Evolutionary conservation across 2,113 vertebrate species (phyloP).

Genomic region (Grus americana): DNA sequence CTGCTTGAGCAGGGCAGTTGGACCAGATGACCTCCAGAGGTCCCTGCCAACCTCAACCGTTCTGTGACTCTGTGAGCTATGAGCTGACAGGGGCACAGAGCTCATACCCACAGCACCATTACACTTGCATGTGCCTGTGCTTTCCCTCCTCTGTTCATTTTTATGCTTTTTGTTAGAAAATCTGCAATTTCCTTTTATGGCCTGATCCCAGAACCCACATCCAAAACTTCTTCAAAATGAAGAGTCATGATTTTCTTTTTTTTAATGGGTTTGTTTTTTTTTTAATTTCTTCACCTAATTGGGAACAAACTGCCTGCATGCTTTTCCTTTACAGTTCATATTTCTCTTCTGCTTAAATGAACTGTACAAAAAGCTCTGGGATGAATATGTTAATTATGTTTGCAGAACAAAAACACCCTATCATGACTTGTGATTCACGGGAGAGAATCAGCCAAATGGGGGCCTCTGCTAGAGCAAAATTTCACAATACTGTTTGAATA

Average conservation of each 20-base stretch:
- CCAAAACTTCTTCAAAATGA: neutral
- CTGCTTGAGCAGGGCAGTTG: neutral
- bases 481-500: neutral
- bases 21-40: neutral
- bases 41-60: neutral
- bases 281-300: neutral
- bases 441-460: neutral
- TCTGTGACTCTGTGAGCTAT: neutral
- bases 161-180: neutral
- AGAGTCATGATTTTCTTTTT: neutral
- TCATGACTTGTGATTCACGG: neutral
- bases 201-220: neutral
- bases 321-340: neutral
- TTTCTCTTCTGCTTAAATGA: slow-evolving; percentile 7
- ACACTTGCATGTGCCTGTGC: neutral
- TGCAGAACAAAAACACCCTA: neutral
- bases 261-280: neutral
- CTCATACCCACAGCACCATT: neutral
- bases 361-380: neutral
- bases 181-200: neutral
- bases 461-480: neutral
- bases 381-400: neutral
- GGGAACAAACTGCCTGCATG: neutral
- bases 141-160: neutral
- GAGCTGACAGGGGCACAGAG: neutral